These are phyloP conservation scores for Schizopygopsis pylzovi DNA, from an alignment of 2,797 vertebrate species.

Conservation along the genomic window DNA sequence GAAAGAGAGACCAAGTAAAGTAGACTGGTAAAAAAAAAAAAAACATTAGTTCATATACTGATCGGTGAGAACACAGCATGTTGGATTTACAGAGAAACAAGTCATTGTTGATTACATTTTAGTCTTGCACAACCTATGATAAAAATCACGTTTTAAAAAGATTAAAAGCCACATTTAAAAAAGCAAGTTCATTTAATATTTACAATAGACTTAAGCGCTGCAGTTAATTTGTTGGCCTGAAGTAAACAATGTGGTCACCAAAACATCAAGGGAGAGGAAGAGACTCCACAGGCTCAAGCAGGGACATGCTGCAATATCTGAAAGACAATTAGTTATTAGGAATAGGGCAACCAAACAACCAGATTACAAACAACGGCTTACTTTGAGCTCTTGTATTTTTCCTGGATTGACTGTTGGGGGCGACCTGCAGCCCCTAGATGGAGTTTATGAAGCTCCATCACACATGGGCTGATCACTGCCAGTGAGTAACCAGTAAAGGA, in stretches of 20 bases:
- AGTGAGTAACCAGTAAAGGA: slow-evolving; percentile 87
- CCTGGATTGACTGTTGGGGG: slow-evolving; percentile 86
- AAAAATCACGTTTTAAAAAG: slow-evolving; percentile 58
- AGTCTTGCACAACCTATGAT: slow-evolving; percentile 41
- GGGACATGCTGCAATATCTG: slow-evolving; percentile 74
- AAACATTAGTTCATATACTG: background rate
- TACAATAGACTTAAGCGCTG: slow-evolving; percentile 57
- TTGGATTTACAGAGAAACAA: slow-evolving; percentile 34
- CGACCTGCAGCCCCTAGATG: slow-evolving; percentile 75
- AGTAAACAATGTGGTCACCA: background rate
- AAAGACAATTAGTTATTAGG: background rate
- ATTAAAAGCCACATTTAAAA: slow-evolving; percentile 42
- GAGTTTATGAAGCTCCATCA: slow-evolving; percentile 84
- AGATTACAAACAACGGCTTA: slow-evolving; percentile 68
- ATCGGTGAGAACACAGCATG: background rate
- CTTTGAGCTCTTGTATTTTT: slow-evolving; percentile 88
- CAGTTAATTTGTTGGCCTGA: slow-evolving; percentile 45
- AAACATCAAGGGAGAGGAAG: slow-evolving; percentile 61
- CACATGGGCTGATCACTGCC: slow-evolving; percentile 83
- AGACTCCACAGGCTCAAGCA: slow-evolving; percentile 64
- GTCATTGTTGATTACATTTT: slow-evolving; percentile 53
- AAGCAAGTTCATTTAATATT: slow-evolving; percentile 34
- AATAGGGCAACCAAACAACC: rapidly evolving
- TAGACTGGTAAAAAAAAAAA: background rate
- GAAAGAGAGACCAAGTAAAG: background rate